Conservation (phyloP, 2,888 invertebrate species). For the Platycheirus albimanus region DNA sequence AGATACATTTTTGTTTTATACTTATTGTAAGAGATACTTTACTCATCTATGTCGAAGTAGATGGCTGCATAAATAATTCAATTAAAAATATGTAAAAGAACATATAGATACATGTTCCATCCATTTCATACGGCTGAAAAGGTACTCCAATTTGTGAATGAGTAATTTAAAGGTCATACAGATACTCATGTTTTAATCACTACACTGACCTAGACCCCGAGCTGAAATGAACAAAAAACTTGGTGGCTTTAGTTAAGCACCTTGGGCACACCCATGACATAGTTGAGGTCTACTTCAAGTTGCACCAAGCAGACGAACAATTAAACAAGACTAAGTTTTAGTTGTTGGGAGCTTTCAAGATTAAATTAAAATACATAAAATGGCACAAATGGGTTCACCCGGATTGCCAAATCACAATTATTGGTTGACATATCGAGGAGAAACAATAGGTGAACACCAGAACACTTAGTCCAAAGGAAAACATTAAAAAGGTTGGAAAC, state of each 20-base stretch:
- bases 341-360: too few relatives aligned
- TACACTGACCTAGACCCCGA: neutral
- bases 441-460: too few relatives aligned
- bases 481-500: too few relatives aligned
- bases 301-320: neutral
- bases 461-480: too few relatives aligned
- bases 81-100: neutral
- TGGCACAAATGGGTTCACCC: too few relatives aligned
- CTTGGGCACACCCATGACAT: neutral
- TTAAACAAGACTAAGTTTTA: too few relatives aligned
- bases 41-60: slow-evolving; percentile 15
- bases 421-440: too few relatives aligned
- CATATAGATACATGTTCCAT: neutral
- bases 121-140: neutral
- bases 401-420: too few relatives aligned
- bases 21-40: neutral
- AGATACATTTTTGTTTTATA: slow-evolving; percentile 1
- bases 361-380: too few relatives aligned
- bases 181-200: neutral
- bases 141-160: too few relatives aligned
- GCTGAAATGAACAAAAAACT: neutral
- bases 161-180: too few relatives aligned
- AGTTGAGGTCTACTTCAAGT: neutral
- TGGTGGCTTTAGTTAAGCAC: neutral
- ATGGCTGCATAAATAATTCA: slow-evolving; percentile 16